These are phyloP conservation scores for Lutjanus erythropterus DNA, from an alignment of 2,113 vertebrate species.

Conservation along the genomic window DNA sequence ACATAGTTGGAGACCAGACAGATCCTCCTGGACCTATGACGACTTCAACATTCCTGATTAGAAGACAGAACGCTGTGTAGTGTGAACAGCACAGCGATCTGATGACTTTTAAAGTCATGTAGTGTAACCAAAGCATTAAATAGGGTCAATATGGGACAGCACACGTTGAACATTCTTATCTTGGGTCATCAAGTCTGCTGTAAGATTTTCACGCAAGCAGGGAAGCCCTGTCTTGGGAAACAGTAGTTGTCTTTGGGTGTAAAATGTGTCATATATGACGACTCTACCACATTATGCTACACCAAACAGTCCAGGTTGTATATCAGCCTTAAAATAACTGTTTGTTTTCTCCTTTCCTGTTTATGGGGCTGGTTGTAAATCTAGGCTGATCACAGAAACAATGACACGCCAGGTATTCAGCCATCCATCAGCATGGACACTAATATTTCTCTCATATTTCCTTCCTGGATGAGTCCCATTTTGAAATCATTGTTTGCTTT, in stretches of 20 bases:
- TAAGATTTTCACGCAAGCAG: background rate
- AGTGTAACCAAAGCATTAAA: no score
- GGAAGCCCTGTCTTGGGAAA: background rate
- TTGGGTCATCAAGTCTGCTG: background rate
- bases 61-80: no score
- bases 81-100: no score
- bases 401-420: constrained; percentile 8
- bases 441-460: constrained; percentile 46
- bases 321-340: constrained; percentile 1
- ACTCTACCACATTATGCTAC: background rate
- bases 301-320: background rate
- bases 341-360: background rate
- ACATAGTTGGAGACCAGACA: no score
- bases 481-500: constrained; percentile 54
- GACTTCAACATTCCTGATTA: no score
- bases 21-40: no score
- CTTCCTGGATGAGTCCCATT: constrained; percentile 35
- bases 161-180: background rate
- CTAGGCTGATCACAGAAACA: constrained; percentile 33
- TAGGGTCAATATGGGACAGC: background rate
- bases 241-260: background rate
- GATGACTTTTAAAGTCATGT: no score
- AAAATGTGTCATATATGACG: background rate
- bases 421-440: constrained; percentile 17
- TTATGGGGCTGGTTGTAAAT: constrained; percentile 2